phyloP scores from a whole-genome alignment of 2,797 vertebrate species.

The Enteromius treurensis region DNA sequence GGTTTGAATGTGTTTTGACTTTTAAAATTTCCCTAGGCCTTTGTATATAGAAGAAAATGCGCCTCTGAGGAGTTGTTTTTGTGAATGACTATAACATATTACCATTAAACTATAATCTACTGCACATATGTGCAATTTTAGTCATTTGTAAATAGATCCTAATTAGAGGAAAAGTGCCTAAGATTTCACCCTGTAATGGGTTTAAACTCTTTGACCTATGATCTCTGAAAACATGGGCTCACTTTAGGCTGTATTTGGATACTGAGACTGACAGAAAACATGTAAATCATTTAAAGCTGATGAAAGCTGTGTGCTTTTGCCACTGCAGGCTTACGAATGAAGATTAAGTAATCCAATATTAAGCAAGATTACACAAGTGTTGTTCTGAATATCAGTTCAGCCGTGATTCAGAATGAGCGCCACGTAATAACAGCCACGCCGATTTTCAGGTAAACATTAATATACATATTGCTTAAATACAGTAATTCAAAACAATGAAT shows the following conservation, averaged over 20 bases:
- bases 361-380: background rate
- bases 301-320: slow-evolving; percentile 67
- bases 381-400: background rate
- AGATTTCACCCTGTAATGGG: slow-evolving; percentile 60
- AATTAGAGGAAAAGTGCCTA: slow-evolving; percentile 47
- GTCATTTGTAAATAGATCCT: slow-evolving; percentile 40
- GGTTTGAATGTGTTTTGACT: slow-evolving; percentile 38
- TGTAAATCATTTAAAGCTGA: slow-evolving; percentile 69
- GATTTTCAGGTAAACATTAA: background rate
- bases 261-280: slow-evolving; percentile 71
- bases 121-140: background rate
- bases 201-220: slow-evolving; percentile 71
- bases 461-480: too few relatives aligned
- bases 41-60: background rate
- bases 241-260: slow-evolving; percentile 67
- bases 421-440: background rate
- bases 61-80: slow-evolving; percentile 14
- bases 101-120: slow-evolving; percentile 8
- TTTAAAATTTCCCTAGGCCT: background rate
- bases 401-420: background rate
- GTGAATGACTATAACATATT: slow-evolving; percentile 18
- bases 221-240: slow-evolving; percentile 62
- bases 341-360: background rate
- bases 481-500: background rate
- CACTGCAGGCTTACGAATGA: slow-evolving; percentile 18